Evolutionary conservation across 1,140 invertebrate genomes (phyloP).

Genomic region (Drosophila murphyi): DNA sequence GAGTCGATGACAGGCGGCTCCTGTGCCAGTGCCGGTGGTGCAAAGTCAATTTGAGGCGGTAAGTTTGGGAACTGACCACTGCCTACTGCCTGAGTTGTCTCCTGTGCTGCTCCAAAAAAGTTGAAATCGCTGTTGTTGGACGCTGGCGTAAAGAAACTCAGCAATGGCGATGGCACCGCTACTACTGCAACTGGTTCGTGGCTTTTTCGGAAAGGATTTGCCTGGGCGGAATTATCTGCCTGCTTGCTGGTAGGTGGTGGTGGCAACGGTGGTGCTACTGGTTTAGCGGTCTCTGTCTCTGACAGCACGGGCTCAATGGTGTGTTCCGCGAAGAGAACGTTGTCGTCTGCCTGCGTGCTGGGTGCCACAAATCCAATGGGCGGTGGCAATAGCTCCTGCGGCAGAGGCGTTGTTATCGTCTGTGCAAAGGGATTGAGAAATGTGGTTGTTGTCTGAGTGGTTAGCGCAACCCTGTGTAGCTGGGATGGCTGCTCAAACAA

Average conservation of each 20-base stretch:
- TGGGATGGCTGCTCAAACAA: conserved; percentile 8
- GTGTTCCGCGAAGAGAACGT: conserved; percentile 19
- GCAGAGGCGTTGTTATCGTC: conserved; percentile 52
- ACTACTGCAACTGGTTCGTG: conserved; percentile 8
- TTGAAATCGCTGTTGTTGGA: conserved; percentile 48
- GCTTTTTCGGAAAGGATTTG: conserved; percentile 33
- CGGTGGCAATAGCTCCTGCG: conserved; percentile 48
- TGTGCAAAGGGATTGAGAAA: conserved; percentile 70
- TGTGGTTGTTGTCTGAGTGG: conserved; percentile 52
- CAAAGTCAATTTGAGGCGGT: conserved; percentile 32
- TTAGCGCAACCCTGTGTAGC: conserved; percentile 12
- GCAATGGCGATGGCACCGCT: conserved; percentile 52
- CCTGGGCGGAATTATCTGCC: conserved; percentile 3
- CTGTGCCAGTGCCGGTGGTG: conserved; percentile 40
- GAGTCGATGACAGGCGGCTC: conserved; percentile 33
- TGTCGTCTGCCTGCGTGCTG: not conserved
- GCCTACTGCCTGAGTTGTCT: not conserved
- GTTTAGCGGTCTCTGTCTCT: not conserved
- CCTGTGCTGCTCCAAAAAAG: conserved; percentile 46
- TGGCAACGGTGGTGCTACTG: conserved; percentile 7
- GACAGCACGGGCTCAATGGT: conserved; percentile 41
- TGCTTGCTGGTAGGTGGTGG: not conserved
- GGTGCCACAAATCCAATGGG: conserved; percentile 61
- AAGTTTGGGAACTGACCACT: conserved; percentile 46
- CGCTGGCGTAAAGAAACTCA: conserved; percentile 60